These are phyloP conservation scores for Drosophila diplacantha DNA, from an alignment of 2,888 invertebrate species.

Conservation along the genomic window DNA sequence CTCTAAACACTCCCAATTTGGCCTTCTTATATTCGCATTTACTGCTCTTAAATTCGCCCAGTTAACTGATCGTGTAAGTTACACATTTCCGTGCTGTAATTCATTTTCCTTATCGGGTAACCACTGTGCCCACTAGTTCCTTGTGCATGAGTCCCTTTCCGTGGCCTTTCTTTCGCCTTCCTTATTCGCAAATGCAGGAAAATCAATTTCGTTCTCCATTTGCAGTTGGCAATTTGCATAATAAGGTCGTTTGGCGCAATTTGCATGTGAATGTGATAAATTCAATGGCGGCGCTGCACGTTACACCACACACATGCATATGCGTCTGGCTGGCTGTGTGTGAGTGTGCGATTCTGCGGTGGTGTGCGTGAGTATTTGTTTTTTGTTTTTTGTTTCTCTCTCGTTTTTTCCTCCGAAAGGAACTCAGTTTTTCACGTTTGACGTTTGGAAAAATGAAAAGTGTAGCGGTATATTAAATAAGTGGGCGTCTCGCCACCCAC, in stretches of 20 bases:
- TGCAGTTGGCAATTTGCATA: slow-evolving; percentile 78
- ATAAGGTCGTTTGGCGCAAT: slow-evolving; percentile 78
- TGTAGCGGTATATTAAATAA: slow-evolving; percentile 70
- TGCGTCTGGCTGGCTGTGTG: slow-evolving; percentile 25
- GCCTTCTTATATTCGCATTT: slow-evolving; percentile 4
- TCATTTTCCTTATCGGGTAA: slow-evolving; percentile 35
- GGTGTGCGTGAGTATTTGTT: slow-evolving; percentile 41
- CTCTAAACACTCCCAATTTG: neutral
- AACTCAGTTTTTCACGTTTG: slow-evolving; percentile 62
- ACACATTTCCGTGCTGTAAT: slow-evolving; percentile 35
- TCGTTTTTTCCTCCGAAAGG: slow-evolving; percentile 39
- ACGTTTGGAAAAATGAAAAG: slow-evolving; percentile 61
- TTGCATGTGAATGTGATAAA: slow-evolving; percentile 78
- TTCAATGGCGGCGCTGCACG: slow-evolving; percentile 62
- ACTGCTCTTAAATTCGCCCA: neutral
- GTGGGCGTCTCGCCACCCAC: slow-evolving; percentile 59
- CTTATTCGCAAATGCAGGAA: slow-evolving; percentile 62
- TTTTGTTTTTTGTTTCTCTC: slow-evolving; percentile 2
- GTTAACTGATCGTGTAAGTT: slow-evolving; percentile 36
- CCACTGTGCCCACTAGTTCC: slow-evolving; percentile 31
- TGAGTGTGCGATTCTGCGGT: slow-evolving; percentile 19
- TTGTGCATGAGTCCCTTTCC: slow-evolving; percentile 16
- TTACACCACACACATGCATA: slow-evolving; percentile 48
- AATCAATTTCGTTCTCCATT: slow-evolving; percentile 78
- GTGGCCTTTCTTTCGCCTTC: slow-evolving; percentile 14